Conservation (phyloP, 64 coral and sea anemone genomes). For the Montipora capricornis region DNA sequence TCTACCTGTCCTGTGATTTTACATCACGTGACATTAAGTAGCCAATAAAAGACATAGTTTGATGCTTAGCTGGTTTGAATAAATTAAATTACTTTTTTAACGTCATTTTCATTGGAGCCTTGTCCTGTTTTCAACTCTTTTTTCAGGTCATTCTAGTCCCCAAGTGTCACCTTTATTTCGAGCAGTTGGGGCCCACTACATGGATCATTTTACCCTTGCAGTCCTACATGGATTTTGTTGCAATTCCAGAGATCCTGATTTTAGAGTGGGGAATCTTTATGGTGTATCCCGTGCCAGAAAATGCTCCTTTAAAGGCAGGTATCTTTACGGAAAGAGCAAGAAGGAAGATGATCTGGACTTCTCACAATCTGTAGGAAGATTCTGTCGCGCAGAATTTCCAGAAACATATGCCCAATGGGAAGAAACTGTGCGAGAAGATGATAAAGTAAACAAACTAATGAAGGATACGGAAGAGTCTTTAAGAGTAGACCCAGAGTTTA, state of each 20-base stretch:
- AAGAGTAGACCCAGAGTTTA: not conserved
- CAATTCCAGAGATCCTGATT: conserved; percentile 26
- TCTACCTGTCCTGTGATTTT: no score
- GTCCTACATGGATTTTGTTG: conserved; percentile 37
- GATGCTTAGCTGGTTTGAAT: no score
- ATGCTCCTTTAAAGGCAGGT: not conserved
- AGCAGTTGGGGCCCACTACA: conserved; percentile 53
- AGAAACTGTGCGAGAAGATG: not conserved
- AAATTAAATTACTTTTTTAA: no score
- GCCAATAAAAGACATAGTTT: no score
- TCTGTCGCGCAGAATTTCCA: conserved; percentile 44
- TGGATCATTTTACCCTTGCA: conserved; percentile 40
- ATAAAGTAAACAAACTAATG: not conserved
- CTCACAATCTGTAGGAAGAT: not conserved
- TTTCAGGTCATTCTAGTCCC: not conserved
- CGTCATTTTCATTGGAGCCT: no score
- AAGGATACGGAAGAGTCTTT: not conserved
- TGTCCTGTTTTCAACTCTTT: not conserved
- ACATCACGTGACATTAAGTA: no score
- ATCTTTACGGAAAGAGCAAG: not conserved
- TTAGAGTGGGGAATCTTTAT: conserved; percentile 47
- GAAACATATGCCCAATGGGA: conserved; percentile 19
- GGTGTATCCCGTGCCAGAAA: conserved; percentile 30
- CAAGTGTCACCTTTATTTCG: conserved; percentile 3
- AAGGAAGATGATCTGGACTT: not conserved